Evolutionary conservation across 2,888 invertebrate genomes (phyloP).

Genomic region (Ditylenchus weischeri): DNA sequence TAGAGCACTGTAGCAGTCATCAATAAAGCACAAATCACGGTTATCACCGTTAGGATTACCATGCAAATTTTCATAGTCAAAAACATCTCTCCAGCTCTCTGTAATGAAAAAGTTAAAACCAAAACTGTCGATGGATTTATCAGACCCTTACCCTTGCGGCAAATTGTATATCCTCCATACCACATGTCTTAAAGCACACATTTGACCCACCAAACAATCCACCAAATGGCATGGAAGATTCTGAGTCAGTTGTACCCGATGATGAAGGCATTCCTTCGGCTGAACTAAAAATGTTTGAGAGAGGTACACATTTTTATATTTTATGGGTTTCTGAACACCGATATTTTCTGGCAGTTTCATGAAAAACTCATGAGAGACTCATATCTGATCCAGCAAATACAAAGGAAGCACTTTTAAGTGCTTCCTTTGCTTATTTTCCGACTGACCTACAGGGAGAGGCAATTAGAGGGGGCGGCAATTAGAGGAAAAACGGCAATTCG

Average conservation of each 20-base stretch:
- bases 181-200: slow-evolving; percentile 54
- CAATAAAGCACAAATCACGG: slow-evolving; percentile 20
- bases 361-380: too few species aligned
- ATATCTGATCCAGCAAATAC: too few species aligned
- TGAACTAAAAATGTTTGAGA: too few species aligned
- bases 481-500: too few species aligned
- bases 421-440: too few species aligned
- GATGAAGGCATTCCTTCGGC: not conserved
- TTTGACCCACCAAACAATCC: slow-evolving; percentile 30
- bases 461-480: too few species aligned
- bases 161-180: slow-evolving; percentile 55
- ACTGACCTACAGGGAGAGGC: too few species aligned
- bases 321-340: not conserved
- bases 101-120: slow-evolving; percentile 24
- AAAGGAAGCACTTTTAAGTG: too few species aligned
- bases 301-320: too few species aligned
- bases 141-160: slow-evolving; percentile 44
- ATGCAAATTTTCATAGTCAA: slow-evolving; percentile 31
- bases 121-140: too few species aligned
- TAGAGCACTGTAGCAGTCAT: slow-evolving; percentile 19
- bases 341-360: too few species aligned
- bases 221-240: slow-evolving; percentile 23
- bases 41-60: slow-evolving; percentile 30
- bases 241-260: not conserved
- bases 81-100: slow-evolving; percentile 55